These are phyloP conservation scores for Pteromalus puparum DNA, from an alignment of 1,140 invertebrate genomes.

Conservation along the genomic window DNA sequence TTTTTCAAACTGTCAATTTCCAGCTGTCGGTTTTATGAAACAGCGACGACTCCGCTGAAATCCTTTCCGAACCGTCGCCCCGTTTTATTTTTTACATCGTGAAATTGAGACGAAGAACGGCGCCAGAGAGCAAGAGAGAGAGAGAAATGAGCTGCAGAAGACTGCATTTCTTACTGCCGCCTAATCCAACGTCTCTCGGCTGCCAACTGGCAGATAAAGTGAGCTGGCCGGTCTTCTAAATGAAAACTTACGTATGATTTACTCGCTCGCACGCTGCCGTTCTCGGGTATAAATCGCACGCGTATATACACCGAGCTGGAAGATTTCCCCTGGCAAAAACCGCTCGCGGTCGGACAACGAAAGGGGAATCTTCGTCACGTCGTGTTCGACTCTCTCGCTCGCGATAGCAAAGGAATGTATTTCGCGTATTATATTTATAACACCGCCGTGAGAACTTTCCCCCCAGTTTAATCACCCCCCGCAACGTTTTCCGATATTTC, in stretches of 20 bases:
- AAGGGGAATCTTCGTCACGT: too few species aligned
- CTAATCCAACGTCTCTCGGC: constrained; percentile 42
- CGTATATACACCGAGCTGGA: background rate
- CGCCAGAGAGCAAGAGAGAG: background rate
- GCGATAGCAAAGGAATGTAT: background rate
- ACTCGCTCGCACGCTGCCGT: background rate
- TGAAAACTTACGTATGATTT: constrained; percentile 42
- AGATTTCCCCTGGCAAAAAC: constrained; percentile 27
- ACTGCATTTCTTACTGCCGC: constrained; percentile 12
- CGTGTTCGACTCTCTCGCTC: too few species aligned
- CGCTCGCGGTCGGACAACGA: too few species aligned
- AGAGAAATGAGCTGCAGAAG: constrained; percentile 22
- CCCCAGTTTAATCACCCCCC: constrained; percentile 31
- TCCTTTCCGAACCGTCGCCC: background rate
- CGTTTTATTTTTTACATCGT: background rate
- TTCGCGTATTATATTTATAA: background rate
- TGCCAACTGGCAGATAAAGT: constrained; percentile 44
- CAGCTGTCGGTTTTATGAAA: background rate
- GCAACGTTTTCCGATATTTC: constrained; percentile 18
- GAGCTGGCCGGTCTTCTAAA: constrained; percentile 13
- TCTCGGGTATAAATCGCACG: background rate
- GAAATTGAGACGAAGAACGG: constrained; percentile 30
- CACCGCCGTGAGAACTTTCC: constrained; percentile 5
- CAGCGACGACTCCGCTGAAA: background rate
- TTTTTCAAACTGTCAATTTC: too few species aligned